phyloP scores from a whole-genome alignment of 2,113 vertebrate genomes.

The Perca flavescens region DNA sequence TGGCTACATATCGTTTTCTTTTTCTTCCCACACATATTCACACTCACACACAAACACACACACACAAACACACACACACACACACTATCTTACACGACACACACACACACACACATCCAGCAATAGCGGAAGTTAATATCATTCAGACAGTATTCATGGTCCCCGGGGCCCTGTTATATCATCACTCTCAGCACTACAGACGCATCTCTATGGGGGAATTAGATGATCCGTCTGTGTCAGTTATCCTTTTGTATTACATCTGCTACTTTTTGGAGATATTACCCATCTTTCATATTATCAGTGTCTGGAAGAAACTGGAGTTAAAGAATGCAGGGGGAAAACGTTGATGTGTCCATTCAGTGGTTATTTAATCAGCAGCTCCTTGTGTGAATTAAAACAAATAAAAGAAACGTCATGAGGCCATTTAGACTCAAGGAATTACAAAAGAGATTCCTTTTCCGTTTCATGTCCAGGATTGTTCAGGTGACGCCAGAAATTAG shows the following conservation, averaged over 20 bases:
- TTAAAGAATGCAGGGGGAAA: too few relatives aligned
- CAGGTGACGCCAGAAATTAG: too few relatives aligned
- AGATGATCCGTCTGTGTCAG: neutral
- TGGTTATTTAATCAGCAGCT: neutral
- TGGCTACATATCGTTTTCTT: neutral
- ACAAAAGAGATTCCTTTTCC: too few relatives aligned
- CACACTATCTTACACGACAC: too few relatives aligned
- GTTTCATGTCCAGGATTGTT: too few relatives aligned
- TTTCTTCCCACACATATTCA: neutral
- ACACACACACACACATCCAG: too few relatives aligned
- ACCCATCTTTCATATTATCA: neutral
- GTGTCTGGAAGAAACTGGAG: neutral
- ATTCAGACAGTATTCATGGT: neutral
- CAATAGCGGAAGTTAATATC: neutral
- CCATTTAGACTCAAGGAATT: too few relatives aligned
- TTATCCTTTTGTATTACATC: neutral
- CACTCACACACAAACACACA: too few relatives aligned
- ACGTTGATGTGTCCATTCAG: neutral
- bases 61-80: neutral
- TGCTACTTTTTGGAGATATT: neutral
- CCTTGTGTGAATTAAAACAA: too few relatives aligned
- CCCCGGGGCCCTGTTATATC: neutral
- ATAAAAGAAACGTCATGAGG: too few relatives aligned
- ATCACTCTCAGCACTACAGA: neutral
- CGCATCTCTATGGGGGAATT: neutral